Evolutionary conservation across 1,140 invertebrate species (phyloP).

Genomic region (Drosophila sproati): DNA sequence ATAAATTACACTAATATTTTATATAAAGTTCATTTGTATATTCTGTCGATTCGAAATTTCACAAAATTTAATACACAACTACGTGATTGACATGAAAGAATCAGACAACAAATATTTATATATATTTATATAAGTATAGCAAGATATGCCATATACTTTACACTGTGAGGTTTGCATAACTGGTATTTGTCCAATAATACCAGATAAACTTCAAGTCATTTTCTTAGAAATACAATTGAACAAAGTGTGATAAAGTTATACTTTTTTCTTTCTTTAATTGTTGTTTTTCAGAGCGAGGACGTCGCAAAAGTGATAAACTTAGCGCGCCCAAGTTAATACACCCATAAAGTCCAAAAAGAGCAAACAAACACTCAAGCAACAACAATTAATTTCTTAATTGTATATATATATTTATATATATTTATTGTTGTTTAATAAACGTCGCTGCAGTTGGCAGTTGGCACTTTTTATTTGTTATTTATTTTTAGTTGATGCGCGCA

Average conservation of each 20-base stretch:
- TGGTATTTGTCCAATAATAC: not conserved
- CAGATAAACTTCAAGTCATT: too few species aligned
- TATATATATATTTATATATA: slow-evolving; percentile 46
- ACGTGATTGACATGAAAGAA: too few species aligned
- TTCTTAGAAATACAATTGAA: too few species aligned
- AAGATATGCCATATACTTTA: too few species aligned
- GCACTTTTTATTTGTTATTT: slow-evolving; percentile 74
- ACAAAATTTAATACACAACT: too few species aligned
- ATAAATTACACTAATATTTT: too few species aligned
- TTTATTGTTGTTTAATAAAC: slow-evolving; percentile 56
- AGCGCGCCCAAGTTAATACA: slow-evolving; percentile 52
- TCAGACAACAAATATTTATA: too few species aligned
- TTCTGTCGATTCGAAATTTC: too few species aligned
- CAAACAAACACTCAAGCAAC: slow-evolving; percentile 21
- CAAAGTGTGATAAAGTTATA: slow-evolving; percentile 11
- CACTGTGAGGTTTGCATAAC: not conserved
- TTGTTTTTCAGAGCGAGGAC: slow-evolving; percentile 19
- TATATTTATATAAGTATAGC: not conserved
- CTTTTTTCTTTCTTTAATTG: not conserved
- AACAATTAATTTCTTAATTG: slow-evolving; percentile 50
- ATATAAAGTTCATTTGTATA: too few species aligned
- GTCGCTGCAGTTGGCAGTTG: slow-evolving; percentile 50
- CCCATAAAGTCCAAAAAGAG: slow-evolving; percentile 53
- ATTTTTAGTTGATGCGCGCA: slow-evolving; percentile 78
- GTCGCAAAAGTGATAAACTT: slow-evolving; percentile 54